Conservation (phyloP, 1,140 invertebrate species). For the Lucilia sericata region DNA sequence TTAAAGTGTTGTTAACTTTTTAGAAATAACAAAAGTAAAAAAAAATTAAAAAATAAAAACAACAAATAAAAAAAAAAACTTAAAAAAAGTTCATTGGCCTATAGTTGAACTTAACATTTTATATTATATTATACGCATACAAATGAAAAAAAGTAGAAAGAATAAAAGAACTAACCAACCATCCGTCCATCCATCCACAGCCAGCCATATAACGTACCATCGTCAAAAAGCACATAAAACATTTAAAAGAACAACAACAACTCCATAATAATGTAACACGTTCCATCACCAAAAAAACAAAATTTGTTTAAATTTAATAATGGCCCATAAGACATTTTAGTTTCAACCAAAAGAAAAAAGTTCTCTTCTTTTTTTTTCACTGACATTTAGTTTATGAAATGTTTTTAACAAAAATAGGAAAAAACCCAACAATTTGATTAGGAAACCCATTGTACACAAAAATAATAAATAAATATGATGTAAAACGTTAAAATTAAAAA, state of each 20-base stretch:
- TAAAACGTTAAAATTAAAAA: background rate
- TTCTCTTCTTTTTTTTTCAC: background rate
- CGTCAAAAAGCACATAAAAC: background rate
- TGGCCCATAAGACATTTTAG: background rate
- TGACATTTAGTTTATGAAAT: background rate
- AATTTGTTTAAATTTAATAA: constrained; percentile 22
- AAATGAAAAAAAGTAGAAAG: background rate
- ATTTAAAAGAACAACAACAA: background rate
- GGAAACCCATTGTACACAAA: too few species aligned
- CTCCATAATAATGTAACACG: constrained; percentile 19
- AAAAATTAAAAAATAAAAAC: background rate
- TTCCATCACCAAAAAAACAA: constrained; percentile 9
- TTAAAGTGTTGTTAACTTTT: background rate
- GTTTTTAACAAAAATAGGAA: too few species aligned
- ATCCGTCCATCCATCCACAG: background rate
- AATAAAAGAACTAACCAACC: background rate
- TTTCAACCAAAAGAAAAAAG: background rate
- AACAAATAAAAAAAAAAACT: background rate
- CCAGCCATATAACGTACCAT: background rate
- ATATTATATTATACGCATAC: background rate
- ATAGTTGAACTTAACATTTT: constrained; percentile 20
- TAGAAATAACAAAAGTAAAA: background rate
- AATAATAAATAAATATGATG: background rate
- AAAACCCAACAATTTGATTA: too few species aligned
- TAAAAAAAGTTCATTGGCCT: background rate